Base-by-base conservation (phyloP, 2,888 invertebrate genomes). In the Andricus curvator region DNA sequence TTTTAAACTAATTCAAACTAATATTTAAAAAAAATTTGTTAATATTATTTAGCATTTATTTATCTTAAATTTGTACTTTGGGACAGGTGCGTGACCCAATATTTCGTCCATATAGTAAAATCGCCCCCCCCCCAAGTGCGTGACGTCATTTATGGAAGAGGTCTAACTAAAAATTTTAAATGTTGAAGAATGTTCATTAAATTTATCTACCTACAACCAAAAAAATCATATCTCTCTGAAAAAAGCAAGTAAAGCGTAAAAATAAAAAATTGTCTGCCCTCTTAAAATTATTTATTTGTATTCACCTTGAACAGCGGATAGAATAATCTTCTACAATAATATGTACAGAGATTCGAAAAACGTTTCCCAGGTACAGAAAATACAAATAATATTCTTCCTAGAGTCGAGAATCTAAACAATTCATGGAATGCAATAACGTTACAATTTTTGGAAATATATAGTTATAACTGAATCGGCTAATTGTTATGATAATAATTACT, bases 211-310 rank as follows among this genome's bases (percentile, higher is more conserved):
- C 41, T 41, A 41, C 41, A 41, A 41, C 4, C 44, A 15, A 4
- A 44, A 15, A 44, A 44, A 44, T 4, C 44, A 4, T 15, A 15
- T 4, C 15, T 44, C 9, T 17, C 13, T 44, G 13, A 48, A 44
- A n/a, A 65, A 65, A 65, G 5, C 3, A 65, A 65, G 20, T 2
- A 66, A 66, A 37, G 17, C 33, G 29, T 20, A 33, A 2, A 33
- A 44, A 68, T 48, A 29, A 48, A 51, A 17, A 48, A 51, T 29
- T 3, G 11, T 33, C 17, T 29, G 17, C 4, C 20, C n/a, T 20
- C 9, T 29, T 74, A 56, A 74, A 74, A 74, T 74, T 74, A 74
- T 74, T 74, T 74, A 74, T 74, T 74, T n/a, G n/a, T 37, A 74
- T 22, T 74, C 20, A 29, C 25, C 25, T 64, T 64, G 62, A 64